A percentile compares a stretch with the other conserved stretches of the same genome.
These are phyloP conservation scores for Nylanderia fulva DNA, from an alignment of 1,140 invertebrate species.

Conservation along the genomic window DNA sequence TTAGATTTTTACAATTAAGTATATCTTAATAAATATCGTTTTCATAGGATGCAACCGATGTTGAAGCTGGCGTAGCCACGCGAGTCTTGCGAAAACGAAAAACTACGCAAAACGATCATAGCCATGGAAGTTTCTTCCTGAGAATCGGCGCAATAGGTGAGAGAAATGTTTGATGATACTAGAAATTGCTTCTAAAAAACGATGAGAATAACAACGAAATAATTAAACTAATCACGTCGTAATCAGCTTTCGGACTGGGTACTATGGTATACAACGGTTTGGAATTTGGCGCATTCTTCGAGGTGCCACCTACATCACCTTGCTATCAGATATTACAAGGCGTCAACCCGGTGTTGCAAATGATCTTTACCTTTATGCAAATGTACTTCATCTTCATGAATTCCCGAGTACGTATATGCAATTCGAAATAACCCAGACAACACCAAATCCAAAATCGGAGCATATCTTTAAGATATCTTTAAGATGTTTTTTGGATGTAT, in stretches of 20 bases:
- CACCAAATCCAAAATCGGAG: too few species aligned
- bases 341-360: constrained; percentile 96
- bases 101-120: constrained; percentile 96
- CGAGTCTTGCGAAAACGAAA: constrained; percentile 92
- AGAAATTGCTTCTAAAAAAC: not conserved
- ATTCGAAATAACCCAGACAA: too few species aligned
- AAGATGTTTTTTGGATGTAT: too few species aligned
- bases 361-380: constrained; percentile 99
- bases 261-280: constrained; percentile 99
- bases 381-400: constrained; percentile 99
- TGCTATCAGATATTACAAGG: constrained; percentile 96
- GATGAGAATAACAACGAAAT: too few species aligned
- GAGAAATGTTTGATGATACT: constrained; percentile 50
- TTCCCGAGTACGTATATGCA: constrained; percentile 92
- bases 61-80: constrained; percentile 90
- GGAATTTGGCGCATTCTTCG: constrained; percentile 97
- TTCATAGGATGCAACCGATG: constrained; percentile 87
- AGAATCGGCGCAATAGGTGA: constrained; percentile 97
- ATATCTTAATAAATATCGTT: constrained; percentile 10
- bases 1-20: not conserved
- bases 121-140: constrained; percentile 98
- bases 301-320: constrained; percentile 94
- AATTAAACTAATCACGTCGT: not conserved
- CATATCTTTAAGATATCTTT: too few species aligned
- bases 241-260: constrained; percentile 96